Base-by-base conservation (phyloP, 2,113 vertebrate species). In the Tiliqua scincoides region DNA sequence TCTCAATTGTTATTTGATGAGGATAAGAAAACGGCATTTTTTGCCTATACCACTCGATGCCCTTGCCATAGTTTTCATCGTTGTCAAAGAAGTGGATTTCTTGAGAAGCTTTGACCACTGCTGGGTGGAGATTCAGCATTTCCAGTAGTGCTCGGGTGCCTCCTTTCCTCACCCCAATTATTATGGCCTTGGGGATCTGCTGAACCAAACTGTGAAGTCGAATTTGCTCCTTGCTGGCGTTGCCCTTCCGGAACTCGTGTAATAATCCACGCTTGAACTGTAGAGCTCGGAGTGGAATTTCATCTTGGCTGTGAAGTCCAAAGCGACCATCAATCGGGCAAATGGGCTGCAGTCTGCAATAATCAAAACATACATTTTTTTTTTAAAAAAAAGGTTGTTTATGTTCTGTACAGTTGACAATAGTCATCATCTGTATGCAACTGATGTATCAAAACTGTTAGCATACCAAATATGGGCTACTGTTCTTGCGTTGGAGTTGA, bases 41-140 rank as follows among this genome's bases (percentile, higher is more conserved):
- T 93, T 97, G 97, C 82, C 98, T 91, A 93, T 99, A 99, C 98
- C 98, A 99, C 91, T 98, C 97, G 76, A 98, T 98, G 78, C 98
- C 98, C 80, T 97, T 97, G 87, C 97, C 98, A 67, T 99, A 99
- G 93, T 99, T 99, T 93, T 97, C 97, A 75, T 99, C 98, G 10
- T 98, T 99, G 96, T 99, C 98, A 83, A 99, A 99, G 96, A 99
- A 99, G 92, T 99, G 98, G 89, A 99, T 98, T 96, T 99, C 98
- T 96, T 99, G 98, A 75, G 98, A 98, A 90, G 98, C 98, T 95
- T 99, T 99, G 95, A 99, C 98, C 89, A 99, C 98, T 6, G 98
- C 97, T 0, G 98, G 98, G 89, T 99, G 98, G 91, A 99, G 97
- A 95, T 98, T 99, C 88, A 99, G 96, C 98, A 99, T 99, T 95